Base-by-base conservation (phyloP, 2,113 vertebrate genomes). In the Carlito syrichta region DNA sequence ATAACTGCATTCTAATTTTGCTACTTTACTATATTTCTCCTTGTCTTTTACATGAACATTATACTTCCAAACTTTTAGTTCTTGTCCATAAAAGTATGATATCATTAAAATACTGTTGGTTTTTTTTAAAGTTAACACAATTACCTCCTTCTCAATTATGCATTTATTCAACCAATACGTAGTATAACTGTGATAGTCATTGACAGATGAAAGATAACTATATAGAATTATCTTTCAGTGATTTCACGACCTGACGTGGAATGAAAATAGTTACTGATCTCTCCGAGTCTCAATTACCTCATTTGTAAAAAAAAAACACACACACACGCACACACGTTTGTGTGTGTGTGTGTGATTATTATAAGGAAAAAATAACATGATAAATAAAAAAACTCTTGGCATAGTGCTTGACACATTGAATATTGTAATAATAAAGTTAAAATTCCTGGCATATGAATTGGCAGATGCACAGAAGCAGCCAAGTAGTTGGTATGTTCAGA, bases 301-400 rank as follows among this genome's bases (percentile, higher is more conserved):
- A 71, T 89, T 71, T 95, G 12, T 58, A 89, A 96, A 86, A 63
- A 43, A n/a, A n/a, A n/a, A n/a, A n/a, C n/a, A n/a, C n/a, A n/a
- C n/a, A n/a, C n/a, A n/a, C n/a, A n/a, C n/a, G n/a, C n/a, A n/a
- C n/a, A n/a, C n/a, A n/a, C n/a, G n/a, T n/a, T n/a, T n/a, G n/a
- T n/a, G n/a, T n/a, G n/a, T n/a, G n/a, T n/a, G n/a, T n/a, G n/a
- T 52, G 9, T 20, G 20, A 86, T 81, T 38, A 10, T 73, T 78
- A 5, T 78, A 71, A 91, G 50, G 17, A 91, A 27, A 63, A 81
- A 60, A 60, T 58, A 5, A 66, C 2, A 11, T 52, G 38, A 87
- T 66, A 43, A 66, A 63, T 74, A 62, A 93, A 77, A n/a, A 85
- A 85, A 48, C 56, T 19, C 12, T 52, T 79, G 56, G 10, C 30